Evolutionary conservation across 1,140 invertebrate genomes (phyloP).

Genomic region (Drosophila triauraria): DNA sequence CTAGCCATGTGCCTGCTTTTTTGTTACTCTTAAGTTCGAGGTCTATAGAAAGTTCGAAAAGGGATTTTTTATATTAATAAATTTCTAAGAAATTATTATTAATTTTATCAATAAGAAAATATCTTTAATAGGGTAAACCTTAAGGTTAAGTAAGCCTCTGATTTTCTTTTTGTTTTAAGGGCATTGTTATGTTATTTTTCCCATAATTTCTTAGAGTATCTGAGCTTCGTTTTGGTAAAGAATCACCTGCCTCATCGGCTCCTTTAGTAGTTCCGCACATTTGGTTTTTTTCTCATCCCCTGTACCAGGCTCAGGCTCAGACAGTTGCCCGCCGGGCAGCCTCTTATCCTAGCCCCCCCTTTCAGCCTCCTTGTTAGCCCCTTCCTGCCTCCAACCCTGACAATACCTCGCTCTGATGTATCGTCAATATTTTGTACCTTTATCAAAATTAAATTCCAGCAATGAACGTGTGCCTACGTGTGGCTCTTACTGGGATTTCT

Average conservation of each 20-base stretch:
- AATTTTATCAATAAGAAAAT: too few relatives aligned
- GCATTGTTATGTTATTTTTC: too few relatives aligned
- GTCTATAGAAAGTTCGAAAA: neutral
- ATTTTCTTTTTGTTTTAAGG: rapidly evolving
- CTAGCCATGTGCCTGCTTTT: conserved; percentile 29
- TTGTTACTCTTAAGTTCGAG: neutral
- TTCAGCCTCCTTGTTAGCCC: neutral
- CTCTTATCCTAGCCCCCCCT: neutral
- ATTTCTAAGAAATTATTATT: too few relatives aligned
- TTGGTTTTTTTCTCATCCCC: conserved; percentile 1
- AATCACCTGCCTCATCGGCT: conserved; percentile 1
- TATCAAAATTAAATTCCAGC: conserved; percentile 84
- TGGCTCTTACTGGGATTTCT: conserved; percentile 8
- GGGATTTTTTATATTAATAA: too few relatives aligned
- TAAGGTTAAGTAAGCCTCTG: too few relatives aligned
- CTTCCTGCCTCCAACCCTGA: neutral
- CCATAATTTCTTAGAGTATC: conserved; percentile 5
- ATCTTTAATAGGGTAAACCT: neutral
- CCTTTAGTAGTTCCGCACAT: conserved; percentile 10
- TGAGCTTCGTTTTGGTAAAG: neutral
- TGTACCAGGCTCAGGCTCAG: conserved; percentile 7
- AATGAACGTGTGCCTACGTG: conserved; percentile 57
- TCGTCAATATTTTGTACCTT: conserved; percentile 84
- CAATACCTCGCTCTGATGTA: conserved; percentile 59
- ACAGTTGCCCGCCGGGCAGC: conserved; percentile 6